Percentiles rank a stretch among this genome's conserved stretches.
Evolutionary conservation across 37 sponge, comb jelly and placozoan genomes (phyloP).

Genomic region (Beroe ovata): DNA sequence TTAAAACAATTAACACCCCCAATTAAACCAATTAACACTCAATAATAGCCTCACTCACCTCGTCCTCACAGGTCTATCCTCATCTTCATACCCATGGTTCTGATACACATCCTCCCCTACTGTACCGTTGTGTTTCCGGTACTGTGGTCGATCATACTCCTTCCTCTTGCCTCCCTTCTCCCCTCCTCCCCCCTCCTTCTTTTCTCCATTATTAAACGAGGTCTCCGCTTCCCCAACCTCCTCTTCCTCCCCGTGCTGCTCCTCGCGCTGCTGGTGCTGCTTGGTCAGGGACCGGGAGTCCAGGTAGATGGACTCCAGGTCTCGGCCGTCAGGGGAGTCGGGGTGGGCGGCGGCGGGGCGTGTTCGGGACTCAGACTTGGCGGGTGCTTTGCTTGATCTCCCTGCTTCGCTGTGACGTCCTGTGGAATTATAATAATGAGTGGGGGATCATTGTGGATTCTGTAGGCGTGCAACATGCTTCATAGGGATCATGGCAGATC

Average conservation of each 20-base stretch:
- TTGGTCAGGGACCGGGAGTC: neutral
- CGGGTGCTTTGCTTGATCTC: neutral
- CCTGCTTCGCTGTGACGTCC: neutral
- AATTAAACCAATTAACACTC: too few species aligned
- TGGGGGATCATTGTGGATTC: too few species aligned
- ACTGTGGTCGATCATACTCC: neutral
- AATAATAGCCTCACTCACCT: too few species aligned
- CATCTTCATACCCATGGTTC: neutral
- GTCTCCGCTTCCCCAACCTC: neutral
- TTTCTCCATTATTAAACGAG: neutral
- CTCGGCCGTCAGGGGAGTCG: neutral
- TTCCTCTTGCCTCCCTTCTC: neutral
- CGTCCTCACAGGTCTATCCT: neutral
- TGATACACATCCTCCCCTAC: neutral
- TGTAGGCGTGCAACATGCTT: too few species aligned
- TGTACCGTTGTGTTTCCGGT: neutral
- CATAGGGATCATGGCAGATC: too few species aligned
- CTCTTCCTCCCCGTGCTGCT: neutral
- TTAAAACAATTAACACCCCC: too few species aligned
- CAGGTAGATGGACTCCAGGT: slow-evolving; percentile 1
- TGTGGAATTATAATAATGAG: too few species aligned
- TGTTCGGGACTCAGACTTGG: neutral
- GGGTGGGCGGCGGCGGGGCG: neutral
- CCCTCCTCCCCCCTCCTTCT: neutral
- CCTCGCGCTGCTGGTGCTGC: neutral